Evolutionary conservation across 2,888 invertebrate species (phyloP), one percentile per base, ranked within the genome.

Genomic region (Sicus ferrugineus): DNA sequence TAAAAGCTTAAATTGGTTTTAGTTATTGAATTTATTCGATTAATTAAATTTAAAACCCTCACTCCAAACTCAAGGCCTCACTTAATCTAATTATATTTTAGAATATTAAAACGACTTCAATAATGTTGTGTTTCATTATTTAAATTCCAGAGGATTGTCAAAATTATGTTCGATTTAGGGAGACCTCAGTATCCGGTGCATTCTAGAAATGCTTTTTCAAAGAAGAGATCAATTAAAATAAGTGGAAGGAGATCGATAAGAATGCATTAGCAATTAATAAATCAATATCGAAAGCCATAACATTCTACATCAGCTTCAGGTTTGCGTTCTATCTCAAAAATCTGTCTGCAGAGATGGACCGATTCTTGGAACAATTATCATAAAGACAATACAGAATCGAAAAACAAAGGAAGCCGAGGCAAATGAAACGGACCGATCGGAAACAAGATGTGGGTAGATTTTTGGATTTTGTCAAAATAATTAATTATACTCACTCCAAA

Each of bases 381-480:
- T 46, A 26, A 38, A 56, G 66, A 66, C 66, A 42, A 66, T 56
- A 54, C 34, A 16, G 48, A 28, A 30, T 42, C 42, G 31, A 65
- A 7, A 14, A 4, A 21, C 19, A 63, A 46, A 34, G 16, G 26
- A 30, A 38, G 46, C 14, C 54, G 31, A 54, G 23, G 26, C 6
- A 52, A 52, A n/a, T n/a, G n/a, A n/a, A n/a, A n/a, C n/a, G n/a
- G n/a, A n/a, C n/a, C n/a, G n/a, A n/a, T 30, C 34, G 38, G 50
- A 48, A 30, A 59, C 31, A 61, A 28, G 50, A 48, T 21, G 23
- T n/a, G 42, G 28, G 16, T 11, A 52, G 52, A 19, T n/a, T n/a
- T n/a, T n/a, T n/a, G 42, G 48, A 63, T 50, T 63, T 63, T 63
- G 63, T 63, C 48, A 46, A 63, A n/a, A n/a, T n/a, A n/a, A n/a